phyloP scores from a whole-genome alignment of 2,888 invertebrate species.

The Portevinia maculata region DNA sequence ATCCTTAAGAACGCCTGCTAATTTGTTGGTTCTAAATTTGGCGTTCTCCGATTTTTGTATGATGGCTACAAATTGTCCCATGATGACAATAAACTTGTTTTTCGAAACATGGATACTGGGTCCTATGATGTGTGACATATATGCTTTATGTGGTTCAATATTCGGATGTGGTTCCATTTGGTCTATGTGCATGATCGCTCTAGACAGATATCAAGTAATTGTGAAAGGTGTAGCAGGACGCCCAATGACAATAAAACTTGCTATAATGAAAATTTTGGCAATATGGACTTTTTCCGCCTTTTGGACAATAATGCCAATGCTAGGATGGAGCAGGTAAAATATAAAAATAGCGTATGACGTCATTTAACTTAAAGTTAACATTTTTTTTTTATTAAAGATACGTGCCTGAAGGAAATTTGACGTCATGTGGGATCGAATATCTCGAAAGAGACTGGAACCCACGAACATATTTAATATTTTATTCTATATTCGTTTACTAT shows the following conservation, averaged over 20 bases:
- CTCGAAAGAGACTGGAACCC: conserved; percentile 89
- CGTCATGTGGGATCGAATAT: conserved; percentile 95
- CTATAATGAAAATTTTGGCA: conserved; percentile 83
- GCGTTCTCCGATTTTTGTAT: conserved; percentile 93
- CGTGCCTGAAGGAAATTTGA: conserved; percentile 97
- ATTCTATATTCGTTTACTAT: conserved; percentile 91
- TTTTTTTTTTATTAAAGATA: conserved; percentile 85
- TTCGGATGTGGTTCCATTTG: conserved; percentile 96
- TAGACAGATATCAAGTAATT: conserved; percentile 97
- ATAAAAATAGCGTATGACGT: neutral
- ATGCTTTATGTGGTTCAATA: conserved; percentile 93
- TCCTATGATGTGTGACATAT: conserved; percentile 93
- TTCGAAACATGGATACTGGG: conserved; percentile 82
- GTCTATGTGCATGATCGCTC: conserved; percentile 96
- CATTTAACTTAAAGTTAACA: too few species aligned
- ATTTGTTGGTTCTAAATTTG: conserved; percentile 94
- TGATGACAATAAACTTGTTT: conserved; percentile 83
- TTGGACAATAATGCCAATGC: conserved; percentile 85
- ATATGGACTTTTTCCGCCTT: conserved; percentile 84
- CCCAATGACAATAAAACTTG: conserved; percentile 84
- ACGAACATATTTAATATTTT: conserved; percentile 90
- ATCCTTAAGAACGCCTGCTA: conserved; percentile 92
- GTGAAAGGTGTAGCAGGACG: conserved; percentile 87
- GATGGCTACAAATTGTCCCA: conserved; percentile 87
- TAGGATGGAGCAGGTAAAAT: conserved; percentile 85